These are phyloP conservation scores for Acestrorhynchus altus DNA, from an alignment of 2,797 vertebrate genomes.

Conservation along the genomic window DNA sequence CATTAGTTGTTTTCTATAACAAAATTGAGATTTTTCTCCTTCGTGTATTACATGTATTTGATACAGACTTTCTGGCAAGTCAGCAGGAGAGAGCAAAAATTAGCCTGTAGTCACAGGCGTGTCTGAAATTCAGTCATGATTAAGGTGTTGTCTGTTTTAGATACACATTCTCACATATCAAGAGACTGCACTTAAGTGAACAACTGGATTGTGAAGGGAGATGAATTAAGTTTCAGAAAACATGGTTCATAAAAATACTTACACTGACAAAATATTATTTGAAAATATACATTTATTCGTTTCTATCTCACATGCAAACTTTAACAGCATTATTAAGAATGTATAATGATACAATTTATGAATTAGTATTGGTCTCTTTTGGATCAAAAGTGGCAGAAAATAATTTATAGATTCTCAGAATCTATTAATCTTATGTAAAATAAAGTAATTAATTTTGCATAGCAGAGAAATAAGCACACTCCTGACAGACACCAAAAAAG, in stretches of 20 bases:
- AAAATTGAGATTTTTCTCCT: too few species aligned
- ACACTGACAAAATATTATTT: not conserved
- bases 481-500: not conserved
- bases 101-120: slow-evolving; percentile 2
- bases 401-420: slow-evolving; percentile 30
- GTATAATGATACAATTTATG: slow-evolving; percentile 1
- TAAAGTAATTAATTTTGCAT: slow-evolving; percentile 1
- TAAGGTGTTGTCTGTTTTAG: slow-evolving; percentile 3
- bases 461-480: not conserved
- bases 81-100: not conserved
- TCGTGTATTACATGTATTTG: not conserved
- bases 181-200: not conserved
- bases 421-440: slow-evolving; percentile 25
- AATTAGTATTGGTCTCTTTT: slow-evolving; percentile 13
- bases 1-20: not conserved
- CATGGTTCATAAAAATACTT: not conserved
- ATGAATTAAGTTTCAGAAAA: not conserved
- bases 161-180: slow-evolving; percentile 2
- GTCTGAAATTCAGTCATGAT: not conserved
- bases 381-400: slow-evolving; percentile 3
- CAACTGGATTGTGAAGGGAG: not conserved
- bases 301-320: not conserved
- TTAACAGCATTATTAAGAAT: not conserved
- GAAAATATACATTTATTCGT: slow-evolving; percentile 2
- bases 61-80: not conserved